Conservation (phyloP, 2,888 invertebrate genomes). For the Plusia festucae region DNA sequence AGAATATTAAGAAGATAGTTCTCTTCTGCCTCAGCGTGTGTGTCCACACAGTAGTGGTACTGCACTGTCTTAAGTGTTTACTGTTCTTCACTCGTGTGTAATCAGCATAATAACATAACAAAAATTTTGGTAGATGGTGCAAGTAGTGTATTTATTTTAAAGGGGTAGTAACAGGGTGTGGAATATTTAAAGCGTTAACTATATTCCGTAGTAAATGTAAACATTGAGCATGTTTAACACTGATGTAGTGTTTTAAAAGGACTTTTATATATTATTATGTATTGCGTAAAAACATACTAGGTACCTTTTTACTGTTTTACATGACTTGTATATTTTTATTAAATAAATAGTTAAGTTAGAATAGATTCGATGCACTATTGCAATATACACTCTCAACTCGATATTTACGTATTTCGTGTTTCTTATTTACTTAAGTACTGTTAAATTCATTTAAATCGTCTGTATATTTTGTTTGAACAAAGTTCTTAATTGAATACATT, state of each 20-base stretch:
- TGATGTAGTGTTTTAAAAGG: constrained; percentile 7
- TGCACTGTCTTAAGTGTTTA: no score
- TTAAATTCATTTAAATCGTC: constrained; percentile 54
- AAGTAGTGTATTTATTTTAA: constrained; percentile 39
- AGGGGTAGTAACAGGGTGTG: constrained; percentile 23
- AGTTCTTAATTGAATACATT: constrained; percentile 73
- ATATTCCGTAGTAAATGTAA: constrained; percentile 34
- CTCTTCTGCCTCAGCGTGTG: no score
- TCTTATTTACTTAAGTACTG: constrained; percentile 60
- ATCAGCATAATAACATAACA: no score
- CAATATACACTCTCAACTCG: constrained; percentile 59
- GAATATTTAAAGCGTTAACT: constrained; percentile 22
- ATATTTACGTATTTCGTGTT: constrained; percentile 43
- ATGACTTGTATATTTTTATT: constrained; percentile 41
- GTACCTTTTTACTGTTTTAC: constrained; percentile 50
- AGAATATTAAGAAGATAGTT: no score
- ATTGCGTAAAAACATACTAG: constrained; percentile 23
- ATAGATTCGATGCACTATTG: constrained; percentile 38
- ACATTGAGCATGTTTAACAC: constrained; percentile 14
- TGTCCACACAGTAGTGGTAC: no score
- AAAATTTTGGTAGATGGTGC: constrained; percentile 31
- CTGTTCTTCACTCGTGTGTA: no score
- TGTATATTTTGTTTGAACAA: constrained; percentile 84
- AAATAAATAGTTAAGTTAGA: constrained; percentile 34
- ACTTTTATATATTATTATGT: constrained; percentile 30